Conservation (phyloP, 2,797 vertebrate species). For the Dipus sagitta region DNA sequence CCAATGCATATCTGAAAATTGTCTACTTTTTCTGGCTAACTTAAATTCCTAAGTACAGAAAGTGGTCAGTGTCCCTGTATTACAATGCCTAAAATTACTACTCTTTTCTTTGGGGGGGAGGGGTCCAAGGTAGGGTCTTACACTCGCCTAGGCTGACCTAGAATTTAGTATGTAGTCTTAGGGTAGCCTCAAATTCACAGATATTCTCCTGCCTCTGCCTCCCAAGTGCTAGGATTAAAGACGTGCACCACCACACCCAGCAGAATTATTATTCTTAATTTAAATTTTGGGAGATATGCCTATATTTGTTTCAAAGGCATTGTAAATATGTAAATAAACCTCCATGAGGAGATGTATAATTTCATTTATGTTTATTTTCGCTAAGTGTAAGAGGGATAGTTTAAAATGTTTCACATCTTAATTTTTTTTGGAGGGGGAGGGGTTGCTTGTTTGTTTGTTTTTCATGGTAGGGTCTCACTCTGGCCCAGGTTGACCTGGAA, state of each 20-base stretch:
- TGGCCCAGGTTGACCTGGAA: too few species aligned
- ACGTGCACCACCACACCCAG: too few species aligned
- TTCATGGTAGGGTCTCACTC: too few species aligned
- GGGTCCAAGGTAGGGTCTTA: too few species aligned
- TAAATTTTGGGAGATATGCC: neutral
- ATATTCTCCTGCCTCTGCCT: too few species aligned
- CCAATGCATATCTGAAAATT: neutral
- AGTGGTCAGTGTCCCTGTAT: neutral
- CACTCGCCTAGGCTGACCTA: too few species aligned
- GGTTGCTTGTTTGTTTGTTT: too few species aligned
- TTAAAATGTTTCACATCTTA: conserved; percentile 34
- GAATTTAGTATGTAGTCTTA: too few species aligned
- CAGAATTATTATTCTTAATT: neutral
- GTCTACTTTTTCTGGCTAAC: conserved; percentile 13
- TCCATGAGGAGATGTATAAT: neutral
- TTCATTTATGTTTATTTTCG: conserved; percentile 23
- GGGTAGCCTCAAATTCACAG: too few species aligned
- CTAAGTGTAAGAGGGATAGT: conserved; percentile 1
- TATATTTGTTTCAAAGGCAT: conserved; percentile 5
- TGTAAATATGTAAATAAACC: conserved; percentile 2
- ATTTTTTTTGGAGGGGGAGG: neutral
- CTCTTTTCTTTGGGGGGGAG: too few species aligned
- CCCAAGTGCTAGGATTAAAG: too few species aligned
- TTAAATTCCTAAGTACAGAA: neutral
- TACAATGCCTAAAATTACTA: too few species aligned